A percentile compares a stretch with the other conserved stretches of the same genome.
These are phyloP conservation scores for Ceratothoa steindachneri DNA, from an alignment of 2,888 invertebrate species.

Conservation along the genomic window DNA sequence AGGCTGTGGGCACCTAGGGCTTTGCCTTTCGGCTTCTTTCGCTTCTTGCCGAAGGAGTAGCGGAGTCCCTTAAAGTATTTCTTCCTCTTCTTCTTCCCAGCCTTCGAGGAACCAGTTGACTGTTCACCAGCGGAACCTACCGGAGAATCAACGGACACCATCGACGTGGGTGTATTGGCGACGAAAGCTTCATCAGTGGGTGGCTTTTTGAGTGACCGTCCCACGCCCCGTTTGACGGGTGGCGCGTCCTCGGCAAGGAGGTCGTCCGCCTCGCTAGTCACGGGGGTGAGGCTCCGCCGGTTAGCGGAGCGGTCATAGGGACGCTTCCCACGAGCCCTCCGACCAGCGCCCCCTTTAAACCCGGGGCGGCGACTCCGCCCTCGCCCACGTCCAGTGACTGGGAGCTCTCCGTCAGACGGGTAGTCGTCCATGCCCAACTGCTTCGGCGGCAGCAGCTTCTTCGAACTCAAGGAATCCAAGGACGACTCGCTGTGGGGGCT, in stretches of 20 bases:
- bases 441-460: neutral
- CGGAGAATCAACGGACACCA: neutral
- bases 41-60: conserved; percentile 45
- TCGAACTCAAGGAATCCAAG: neutral
- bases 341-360: neutral
- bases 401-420: neutral
- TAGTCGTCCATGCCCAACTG: neutral
- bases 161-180: neutral
- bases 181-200: neutral
- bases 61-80: conserved; percentile 47
- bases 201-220: neutral
- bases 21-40: conserved; percentile 27
- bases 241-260: neutral
- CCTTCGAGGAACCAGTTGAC: neutral
- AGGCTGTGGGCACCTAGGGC: neutral
- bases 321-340: neutral
- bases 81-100: conserved; percentile 43
- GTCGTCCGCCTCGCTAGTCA: neutral
- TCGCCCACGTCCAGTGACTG: neutral
- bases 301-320: neutral
- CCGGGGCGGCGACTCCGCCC: neutral
- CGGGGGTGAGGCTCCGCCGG: neutral
- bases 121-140: conserved; percentile 4
- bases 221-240: neutral
- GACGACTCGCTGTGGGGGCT: conserved; percentile 3